These are phyloP conservation scores for Ectropis grisescens DNA, from an alignment of 1,140 invertebrate species.

Conservation along the genomic window DNA sequence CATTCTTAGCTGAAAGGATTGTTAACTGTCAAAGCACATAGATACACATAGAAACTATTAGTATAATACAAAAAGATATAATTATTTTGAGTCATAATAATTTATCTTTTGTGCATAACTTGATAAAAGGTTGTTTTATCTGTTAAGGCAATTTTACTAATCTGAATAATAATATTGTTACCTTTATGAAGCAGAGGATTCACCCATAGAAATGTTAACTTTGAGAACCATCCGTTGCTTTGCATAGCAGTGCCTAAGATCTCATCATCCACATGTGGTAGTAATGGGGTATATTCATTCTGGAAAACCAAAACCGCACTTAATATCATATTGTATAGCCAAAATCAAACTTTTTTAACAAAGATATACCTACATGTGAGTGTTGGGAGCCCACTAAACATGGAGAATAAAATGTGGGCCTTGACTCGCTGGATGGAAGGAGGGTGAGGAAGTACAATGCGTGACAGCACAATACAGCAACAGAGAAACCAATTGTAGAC, in stretches of 20 bases:
- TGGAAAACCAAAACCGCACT: no score
- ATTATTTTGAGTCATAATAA: no score
- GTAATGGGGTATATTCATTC: conserved; percentile 75
- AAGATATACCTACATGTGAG: conserved; percentile 60
- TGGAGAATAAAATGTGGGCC: conserved; percentile 61
- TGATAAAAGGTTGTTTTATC: no score
- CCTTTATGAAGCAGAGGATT: conserved; percentile 89
- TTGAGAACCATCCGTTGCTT: conserved; percentile 77
- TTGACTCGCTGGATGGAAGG: conserved; percentile 69
- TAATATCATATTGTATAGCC: conserved; percentile 3
- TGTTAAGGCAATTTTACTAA: neutral
- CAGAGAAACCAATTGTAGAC: conserved; percentile 57
- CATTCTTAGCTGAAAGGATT: no score
- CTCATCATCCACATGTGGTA: conserved; percentile 67
- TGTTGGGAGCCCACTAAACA: conserved; percentile 67
- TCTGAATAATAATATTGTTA: conserved; percentile 13
- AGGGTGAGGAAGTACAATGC: conserved; percentile 74
- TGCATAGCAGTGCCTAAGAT: conserved; percentile 88
- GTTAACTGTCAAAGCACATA: no score
- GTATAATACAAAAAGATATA: no score
- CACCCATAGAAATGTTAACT: conserved; percentile 90
- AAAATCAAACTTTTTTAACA: conserved; percentile 1
- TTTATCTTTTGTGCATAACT: no score
- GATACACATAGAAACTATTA: no score
- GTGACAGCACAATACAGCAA: conserved; percentile 68